Base-by-base conservation (phyloP, 2,888 invertebrate genomes). In the Magallana nippona region DNA sequence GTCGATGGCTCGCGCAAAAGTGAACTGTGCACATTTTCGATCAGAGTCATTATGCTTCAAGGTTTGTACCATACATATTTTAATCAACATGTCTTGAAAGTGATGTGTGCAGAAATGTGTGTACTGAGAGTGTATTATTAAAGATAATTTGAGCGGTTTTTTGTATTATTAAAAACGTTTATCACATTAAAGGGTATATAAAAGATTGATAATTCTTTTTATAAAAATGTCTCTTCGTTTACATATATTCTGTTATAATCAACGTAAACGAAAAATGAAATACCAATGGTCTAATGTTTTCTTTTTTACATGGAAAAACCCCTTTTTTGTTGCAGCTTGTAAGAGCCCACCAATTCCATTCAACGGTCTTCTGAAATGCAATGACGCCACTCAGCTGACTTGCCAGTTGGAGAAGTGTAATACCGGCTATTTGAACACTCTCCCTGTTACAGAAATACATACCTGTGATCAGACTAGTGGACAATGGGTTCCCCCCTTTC, bases 321-420 rank as follows among this genome's bases (percentile, higher is more conserved):
- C 5, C 3, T 44, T 3, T 44, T 44, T 44, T 44, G 5, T 44
- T 44, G 8, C 71, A 71, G 71, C 13, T 15, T 71, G 71, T 13
- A 5, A 27, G 32, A 71, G 27, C 15, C 71, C 71, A 0, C 71
- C 71, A 0, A 22, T 71, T 32, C 71, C 71, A 11, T 71, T 71
- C 32, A 71, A 71, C 32, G 71, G 71, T 71, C 71, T 71, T 22
- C 32, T 71, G 15, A 71, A 32, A 5, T 71, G 71, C 10, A 22
- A 71, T 2, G 71, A 71, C 15, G 71, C 22, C 32, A 27, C 19
- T 27, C 10, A 19, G 32, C 27, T 71, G 13, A 71, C 27, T 13
- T 71, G 71, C 13, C 13, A 71, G 27, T 71, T 71, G 32, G 71
- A 71, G 71, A 71, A 71, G 13, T 71, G 71, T 32, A 71, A 71